These are phyloP conservation scores for Mesoclemmys tuberculata DNA, from an alignment of 2,113 vertebrate species.

Conservation along the genomic window DNA sequence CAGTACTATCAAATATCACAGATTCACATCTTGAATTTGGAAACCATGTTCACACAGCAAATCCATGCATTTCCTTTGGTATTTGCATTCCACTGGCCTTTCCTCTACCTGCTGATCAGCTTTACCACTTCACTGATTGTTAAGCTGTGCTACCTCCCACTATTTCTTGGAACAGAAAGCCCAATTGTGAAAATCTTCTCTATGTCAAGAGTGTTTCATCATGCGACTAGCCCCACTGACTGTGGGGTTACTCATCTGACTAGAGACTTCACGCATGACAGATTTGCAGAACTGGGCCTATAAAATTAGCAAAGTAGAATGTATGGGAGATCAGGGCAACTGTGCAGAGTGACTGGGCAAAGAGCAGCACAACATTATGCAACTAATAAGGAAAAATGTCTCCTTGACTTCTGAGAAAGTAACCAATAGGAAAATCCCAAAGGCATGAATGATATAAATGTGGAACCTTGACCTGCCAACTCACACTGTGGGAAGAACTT, in stretches of 20 bases:
- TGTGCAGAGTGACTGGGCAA: background rate
- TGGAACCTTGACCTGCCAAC: conserved; percentile 4
- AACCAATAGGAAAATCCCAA: conserved; percentile 1
- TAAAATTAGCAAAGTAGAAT: background rate
- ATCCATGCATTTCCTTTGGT: conserved; percentile 1
- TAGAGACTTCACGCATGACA: background rate
- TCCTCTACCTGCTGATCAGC: background rate
- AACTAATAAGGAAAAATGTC: background rate
- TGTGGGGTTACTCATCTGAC: background rate
- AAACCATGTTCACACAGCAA: conserved; percentile 26
- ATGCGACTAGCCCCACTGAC: background rate
- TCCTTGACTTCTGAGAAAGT: conserved; percentile 46
- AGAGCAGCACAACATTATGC: background rate
- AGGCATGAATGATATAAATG: conserved; percentile 35
- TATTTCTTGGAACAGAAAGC: background rate
- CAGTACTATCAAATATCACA: conserved; percentile 36
- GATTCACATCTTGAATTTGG: conserved; percentile 33
- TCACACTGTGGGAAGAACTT: conserved; percentile 19
- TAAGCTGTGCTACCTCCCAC: background rate
- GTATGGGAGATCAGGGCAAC: background rate
- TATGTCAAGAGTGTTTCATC: background rate
- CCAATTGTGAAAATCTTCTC: background rate
- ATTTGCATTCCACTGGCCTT: background rate
- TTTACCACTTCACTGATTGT: background rate
- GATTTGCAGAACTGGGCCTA: background rate